Conservation (phyloP, 92 coral and sea anemone species). For the Siderastrea siderea region DNA sequence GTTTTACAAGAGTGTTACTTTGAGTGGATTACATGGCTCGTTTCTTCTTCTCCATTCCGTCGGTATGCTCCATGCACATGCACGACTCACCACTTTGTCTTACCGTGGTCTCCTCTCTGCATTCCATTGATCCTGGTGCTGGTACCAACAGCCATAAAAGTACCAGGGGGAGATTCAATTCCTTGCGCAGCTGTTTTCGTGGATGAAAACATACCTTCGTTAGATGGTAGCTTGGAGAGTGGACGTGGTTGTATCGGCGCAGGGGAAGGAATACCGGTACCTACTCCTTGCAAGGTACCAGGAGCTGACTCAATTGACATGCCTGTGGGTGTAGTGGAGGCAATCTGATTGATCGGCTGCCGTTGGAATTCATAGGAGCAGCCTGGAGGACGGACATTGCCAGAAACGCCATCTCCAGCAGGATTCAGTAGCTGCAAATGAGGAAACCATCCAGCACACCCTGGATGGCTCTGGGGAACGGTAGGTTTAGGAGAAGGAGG, state of each 20-base stretch:
- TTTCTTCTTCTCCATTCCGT: too few relatives aligned
- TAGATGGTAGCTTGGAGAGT: neutral
- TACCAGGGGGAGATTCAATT: constrained; percentile 75
- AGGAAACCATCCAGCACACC: neutral
- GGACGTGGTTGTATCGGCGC: neutral
- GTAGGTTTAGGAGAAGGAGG: neutral
- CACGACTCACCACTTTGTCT: constrained; percentile 22
- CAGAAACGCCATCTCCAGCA: neutral
- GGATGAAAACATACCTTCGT: constrained; percentile 15
- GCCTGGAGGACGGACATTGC: neutral
- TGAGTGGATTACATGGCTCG: neutral
- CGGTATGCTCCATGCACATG: constrained; percentile 9
- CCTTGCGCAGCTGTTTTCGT: constrained; percentile 47
- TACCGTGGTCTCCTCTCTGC: constrained; percentile 31
- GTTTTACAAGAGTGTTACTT: too few relatives aligned
- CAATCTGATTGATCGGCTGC: neutral
- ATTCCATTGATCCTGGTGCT: constrained; percentile 31
- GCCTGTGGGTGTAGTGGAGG: constrained; percentile 40
- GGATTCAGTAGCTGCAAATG: neutral
- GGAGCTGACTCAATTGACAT: constrained; percentile 63
- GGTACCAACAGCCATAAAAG: constrained; percentile 72
- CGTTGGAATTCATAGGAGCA: neutral
- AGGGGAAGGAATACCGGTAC: constrained; percentile 14
- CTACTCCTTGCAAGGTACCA: constrained; percentile 71
- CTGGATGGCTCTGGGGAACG: neutral